Percentiles rank a stretch among this genome's conserved stretches.
Conservation (phyloP, 2,113 vertebrate genomes). For the Numida meleagris region DNA sequence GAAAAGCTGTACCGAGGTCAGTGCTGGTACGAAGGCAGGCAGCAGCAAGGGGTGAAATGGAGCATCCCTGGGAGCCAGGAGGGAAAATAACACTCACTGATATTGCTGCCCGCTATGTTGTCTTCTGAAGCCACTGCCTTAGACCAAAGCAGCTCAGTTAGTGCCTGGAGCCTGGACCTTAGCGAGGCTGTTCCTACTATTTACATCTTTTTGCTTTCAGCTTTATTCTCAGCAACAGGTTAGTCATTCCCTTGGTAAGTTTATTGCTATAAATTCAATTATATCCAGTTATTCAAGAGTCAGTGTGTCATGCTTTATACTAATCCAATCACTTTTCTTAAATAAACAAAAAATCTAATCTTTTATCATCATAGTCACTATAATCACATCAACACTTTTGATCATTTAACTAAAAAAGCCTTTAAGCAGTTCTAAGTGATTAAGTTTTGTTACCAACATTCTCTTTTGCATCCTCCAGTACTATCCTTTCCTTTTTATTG, state of each 20-base stretch:
- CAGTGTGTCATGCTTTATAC: neutral
- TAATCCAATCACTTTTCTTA: neutral
- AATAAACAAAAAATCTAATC: neutral
- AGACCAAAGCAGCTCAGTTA: neutral
- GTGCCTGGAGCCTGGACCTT: neutral
- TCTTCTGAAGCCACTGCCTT: neutral
- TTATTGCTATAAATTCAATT: neutral
- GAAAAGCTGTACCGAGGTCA: neutral
- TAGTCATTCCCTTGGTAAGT: neutral
- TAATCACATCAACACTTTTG: neutral
- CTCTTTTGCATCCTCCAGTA: neutral
- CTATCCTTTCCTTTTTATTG: neutral
- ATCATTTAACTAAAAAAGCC: neutral
- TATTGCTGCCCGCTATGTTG: neutral
- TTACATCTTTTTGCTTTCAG: neutral
- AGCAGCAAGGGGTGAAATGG: neutral
- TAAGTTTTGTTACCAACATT: neutral
- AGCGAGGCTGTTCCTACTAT: neutral
- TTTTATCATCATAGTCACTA: neutral
- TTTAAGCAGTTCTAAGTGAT: slow-evolving; percentile 2
- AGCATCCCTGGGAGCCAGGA: neutral
- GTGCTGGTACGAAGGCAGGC: neutral
- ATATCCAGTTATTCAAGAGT: neutral
- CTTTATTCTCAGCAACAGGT: neutral
- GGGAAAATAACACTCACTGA: neutral